Evolutionary conservation across 2,888 invertebrate species (phyloP), one percentile per base, ranked within the genome.

Genomic region (Hydrotaea cyrtoneurina): DNA sequence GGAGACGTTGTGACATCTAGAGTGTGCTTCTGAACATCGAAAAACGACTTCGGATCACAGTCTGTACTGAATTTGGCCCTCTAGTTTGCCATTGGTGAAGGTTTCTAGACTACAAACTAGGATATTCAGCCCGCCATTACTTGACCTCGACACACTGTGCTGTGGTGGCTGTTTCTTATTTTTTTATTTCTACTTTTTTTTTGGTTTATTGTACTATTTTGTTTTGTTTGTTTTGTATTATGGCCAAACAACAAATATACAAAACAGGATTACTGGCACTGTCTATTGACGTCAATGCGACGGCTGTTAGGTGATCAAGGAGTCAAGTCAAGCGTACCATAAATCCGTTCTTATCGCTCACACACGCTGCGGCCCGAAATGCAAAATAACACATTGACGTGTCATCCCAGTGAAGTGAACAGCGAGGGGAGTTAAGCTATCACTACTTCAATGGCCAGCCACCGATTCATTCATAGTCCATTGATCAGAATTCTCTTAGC

Each of bases 241-340:
- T 39, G 15, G 17, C 0, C 39, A 80, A 55, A 74, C 31, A 31
- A 31, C 7, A 31, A 31, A 2, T 4, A 31, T 17, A 31, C 17
- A 23, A 82, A 59, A 10, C 78, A 77, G 73, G 69, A 85, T 79
- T 77, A 69, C 39, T 57, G 11, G 17, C 23, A 53, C 36, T 79
- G 79, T 82, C 85, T 79, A 85, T 79, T 85, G 85, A 85, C 85
- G 85, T 85, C 85, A 85, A 82, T 82, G 19, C 85, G 82, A 82
- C 79, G 19, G 21, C 53, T 31, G 74, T n/a, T 50, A 82, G 85
- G 85, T 85, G 81, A 76, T 79, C 81, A 53, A 76, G 82, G 82
- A 85, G 59, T 66, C 66, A 66, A 39, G 13, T 17, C 66, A 39
- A 43, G 36, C 66, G 19, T 11, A 21, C 43, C 39, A 43, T 66